Percentiles rank a stretch among this genome's conserved stretches.
phyloP scores from a whole-genome alignment of 2,797 vertebrate genomes.

The Amblyraja radiata region DNA sequence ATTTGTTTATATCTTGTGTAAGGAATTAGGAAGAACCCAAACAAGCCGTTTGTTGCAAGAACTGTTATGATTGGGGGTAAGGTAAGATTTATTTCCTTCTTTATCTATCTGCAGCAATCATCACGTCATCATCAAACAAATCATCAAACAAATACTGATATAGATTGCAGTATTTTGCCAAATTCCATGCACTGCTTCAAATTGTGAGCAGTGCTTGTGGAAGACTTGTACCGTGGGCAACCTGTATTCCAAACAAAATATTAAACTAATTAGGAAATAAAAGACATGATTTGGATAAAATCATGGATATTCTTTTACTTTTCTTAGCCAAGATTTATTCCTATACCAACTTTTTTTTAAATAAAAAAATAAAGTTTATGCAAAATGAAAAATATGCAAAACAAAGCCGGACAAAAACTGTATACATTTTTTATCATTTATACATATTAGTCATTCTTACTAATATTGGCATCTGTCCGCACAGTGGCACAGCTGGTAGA shows the following conservation, averaged over 20 bases:
- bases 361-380: no score
- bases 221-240: background rate
- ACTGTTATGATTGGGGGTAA: constrained; percentile 95
- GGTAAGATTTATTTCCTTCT: constrained; percentile 53
- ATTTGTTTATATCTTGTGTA: constrained; percentile 38
- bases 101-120: background rate
- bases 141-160: background rate
- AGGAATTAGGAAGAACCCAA: constrained; percentile 81
- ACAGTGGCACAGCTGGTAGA: no score
- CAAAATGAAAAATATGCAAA: no score
- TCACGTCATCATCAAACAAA: no score
- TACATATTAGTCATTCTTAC: no score
- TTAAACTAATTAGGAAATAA: background rate
- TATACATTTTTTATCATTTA: no score
- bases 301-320: no score
- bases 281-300: background rate
- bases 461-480: no score
- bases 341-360: background rate
- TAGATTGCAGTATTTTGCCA: background rate
- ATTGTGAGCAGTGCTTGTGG: background rate
- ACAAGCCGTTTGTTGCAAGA: constrained; percentile 73
- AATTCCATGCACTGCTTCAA: background rate
- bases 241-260: background rate
- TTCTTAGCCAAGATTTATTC: background rate
- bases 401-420: no score